These are phyloP conservation scores for Arge pagana DNA, from an alignment of 2,888 invertebrate genomes.

Conservation along the genomic window DNA sequence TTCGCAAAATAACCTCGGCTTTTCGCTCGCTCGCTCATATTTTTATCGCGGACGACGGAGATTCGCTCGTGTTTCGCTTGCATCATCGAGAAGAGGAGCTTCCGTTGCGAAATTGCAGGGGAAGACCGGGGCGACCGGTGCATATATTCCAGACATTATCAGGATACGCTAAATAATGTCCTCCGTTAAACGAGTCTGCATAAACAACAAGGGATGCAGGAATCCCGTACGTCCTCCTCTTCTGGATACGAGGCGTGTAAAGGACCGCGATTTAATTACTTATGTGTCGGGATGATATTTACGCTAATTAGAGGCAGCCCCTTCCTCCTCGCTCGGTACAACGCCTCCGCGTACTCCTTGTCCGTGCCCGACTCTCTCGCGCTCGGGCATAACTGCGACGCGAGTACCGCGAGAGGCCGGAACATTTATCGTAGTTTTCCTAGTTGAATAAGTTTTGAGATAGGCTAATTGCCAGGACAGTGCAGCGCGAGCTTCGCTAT, in stretches of 20 bases:
- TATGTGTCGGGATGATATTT: constrained; percentile 19
- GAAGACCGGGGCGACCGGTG: too few species aligned
- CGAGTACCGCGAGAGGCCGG: constrained; percentile 9
- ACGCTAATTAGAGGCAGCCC: constrained; percentile 15
- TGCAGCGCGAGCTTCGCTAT: constrained; percentile 11
- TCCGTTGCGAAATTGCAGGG: too few species aligned
- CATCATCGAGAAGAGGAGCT: too few species aligned
- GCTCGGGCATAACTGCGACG: constrained; percentile 10
- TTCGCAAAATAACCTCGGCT: too few species aligned
- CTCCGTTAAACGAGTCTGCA: constrained; percentile 3
- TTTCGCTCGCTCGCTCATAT: too few species aligned
- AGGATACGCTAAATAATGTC: too few species aligned
- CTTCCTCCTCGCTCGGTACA: constrained; percentile 13
- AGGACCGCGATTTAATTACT: constrained; percentile 20
- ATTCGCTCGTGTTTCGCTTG: too few species aligned
- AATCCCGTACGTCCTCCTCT: not conserved
- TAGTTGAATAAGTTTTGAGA: constrained; percentile 21
- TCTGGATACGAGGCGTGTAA: constrained; percentile 18
- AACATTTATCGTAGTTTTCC: constrained; percentile 19
- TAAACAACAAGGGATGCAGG: not conserved
- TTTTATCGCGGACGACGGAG: too few species aligned
- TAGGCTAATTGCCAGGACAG: constrained; percentile 22
- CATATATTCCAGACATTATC: too few species aligned
- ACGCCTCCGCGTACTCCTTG: constrained; percentile 1
- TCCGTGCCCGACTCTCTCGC: not conserved